A percentile compares a stretch with the other conserved stretches of the same genome.
phyloP scores from a whole-genome alignment of 2,113 vertebrate genomes.

The Peromyscus maniculatus region DNA sequence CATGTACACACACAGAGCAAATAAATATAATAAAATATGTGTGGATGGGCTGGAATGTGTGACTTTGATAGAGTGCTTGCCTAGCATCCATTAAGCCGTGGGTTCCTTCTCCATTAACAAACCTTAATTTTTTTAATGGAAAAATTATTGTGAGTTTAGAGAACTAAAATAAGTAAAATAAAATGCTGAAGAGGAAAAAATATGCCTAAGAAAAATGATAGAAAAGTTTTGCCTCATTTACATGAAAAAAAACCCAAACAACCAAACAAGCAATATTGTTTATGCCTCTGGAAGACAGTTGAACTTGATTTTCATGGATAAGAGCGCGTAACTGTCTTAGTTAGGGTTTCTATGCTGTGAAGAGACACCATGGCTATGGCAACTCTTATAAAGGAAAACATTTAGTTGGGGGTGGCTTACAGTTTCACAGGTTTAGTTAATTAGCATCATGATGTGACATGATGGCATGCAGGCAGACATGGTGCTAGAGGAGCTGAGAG shows the following conservation, averaged over 20 bases:
- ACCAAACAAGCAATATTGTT: not conserved
- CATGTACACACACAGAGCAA: not conserved
- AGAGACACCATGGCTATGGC: not conserved
- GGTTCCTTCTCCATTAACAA: not conserved
- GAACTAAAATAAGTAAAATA: not conserved
- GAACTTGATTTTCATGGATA: not conserved
- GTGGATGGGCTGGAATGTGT: no score
- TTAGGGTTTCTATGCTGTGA: not conserved
- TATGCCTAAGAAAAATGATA: not conserved
- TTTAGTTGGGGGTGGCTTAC: not conserved
- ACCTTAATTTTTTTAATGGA: not conserved
- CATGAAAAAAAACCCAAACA: conserved; percentile 13
- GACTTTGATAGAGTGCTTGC: not conserved
- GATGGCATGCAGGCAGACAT: not conserved
- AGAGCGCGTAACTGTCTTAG: not conserved
- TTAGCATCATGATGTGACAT: not conserved
- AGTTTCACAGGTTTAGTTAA: not conserved
- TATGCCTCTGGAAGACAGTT: not conserved
- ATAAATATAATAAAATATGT: not conserved
- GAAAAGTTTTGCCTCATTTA: not conserved
- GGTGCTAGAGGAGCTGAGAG: not conserved
- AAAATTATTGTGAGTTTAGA: conserved; percentile 54
- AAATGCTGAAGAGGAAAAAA: conserved; percentile 41
- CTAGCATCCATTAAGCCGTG: no score
- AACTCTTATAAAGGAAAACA: not conserved